Percentiles rank a stretch among this genome's conserved stretches.
Conservation (phyloP, 2,888 invertebrate species). For the Punctoribates punctum region DNA sequence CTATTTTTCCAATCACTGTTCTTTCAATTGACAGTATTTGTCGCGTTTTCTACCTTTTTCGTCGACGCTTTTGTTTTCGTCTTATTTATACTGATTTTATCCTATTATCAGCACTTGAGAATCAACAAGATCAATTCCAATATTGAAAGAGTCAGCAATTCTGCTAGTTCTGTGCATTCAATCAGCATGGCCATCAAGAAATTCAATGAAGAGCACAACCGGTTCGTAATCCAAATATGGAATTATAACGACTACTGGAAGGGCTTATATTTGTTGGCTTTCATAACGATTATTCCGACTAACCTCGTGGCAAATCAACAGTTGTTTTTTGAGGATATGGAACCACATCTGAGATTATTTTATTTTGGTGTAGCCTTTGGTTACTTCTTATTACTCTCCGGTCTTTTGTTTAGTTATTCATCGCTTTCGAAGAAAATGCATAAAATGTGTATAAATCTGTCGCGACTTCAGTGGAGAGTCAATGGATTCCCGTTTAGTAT, state of each 20-base stretch:
- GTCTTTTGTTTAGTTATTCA: background rate
- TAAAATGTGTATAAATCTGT: background rate
- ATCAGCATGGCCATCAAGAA: background rate
- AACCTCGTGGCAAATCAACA: background rate
- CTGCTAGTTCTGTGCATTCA: background rate
- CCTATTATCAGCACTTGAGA: background rate
- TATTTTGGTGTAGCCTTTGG: background rate
- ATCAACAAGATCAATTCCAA: background rate
- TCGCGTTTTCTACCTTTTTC: no score
- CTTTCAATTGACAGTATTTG: no score
- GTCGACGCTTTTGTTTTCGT: no score
- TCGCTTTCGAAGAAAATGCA: background rate
- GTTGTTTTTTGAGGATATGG: background rate
- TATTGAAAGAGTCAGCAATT: background rate
- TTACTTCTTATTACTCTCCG: background rate
- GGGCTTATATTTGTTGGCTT: no score
- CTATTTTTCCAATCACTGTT: no score
- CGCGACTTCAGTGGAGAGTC: slow-evolving; percentile 14
- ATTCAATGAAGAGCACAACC: background rate
- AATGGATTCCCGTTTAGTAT: background rate
- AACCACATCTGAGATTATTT: background rate
- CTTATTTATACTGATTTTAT: no score
- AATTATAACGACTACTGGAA: background rate
- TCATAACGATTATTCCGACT: background rate
- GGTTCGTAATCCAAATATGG: background rate